Percentiles rank a stretch among this genome's conserved stretches.
Evolutionary conservation across 2,888 invertebrate species (phyloP).

Genomic region (Drosophila macrospina): DNA sequence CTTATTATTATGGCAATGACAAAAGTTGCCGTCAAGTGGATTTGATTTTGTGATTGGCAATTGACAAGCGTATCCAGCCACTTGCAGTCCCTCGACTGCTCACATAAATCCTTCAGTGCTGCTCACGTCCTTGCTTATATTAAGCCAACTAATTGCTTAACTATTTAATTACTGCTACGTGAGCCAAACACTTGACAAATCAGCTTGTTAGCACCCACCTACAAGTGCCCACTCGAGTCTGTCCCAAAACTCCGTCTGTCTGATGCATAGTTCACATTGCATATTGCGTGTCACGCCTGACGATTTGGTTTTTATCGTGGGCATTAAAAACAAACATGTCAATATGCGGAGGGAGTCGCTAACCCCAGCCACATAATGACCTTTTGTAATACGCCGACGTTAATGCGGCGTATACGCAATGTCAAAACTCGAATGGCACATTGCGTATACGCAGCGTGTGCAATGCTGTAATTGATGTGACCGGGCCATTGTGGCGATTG

Average conservation of each 20-base stretch:
- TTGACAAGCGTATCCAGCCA: constrained; percentile 7
- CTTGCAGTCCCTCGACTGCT: constrained; percentile 5
- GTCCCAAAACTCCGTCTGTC: constrained; percentile 9
- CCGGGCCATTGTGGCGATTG: constrained; percentile 4
- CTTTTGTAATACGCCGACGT: constrained; percentile 26
- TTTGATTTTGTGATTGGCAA: constrained; percentile 46
- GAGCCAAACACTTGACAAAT: constrained; percentile 55
- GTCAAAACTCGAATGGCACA: constrained; percentile 2
- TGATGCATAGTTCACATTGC: constrained; percentile 24
- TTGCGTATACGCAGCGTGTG: constrained; percentile 25
- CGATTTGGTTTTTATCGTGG: constrained; percentile 47
- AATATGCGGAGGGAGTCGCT: not conserved
- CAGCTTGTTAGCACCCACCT: constrained; percentile 57
- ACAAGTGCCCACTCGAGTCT: constrained; percentile 18
- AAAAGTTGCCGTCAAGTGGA: constrained; percentile 53
- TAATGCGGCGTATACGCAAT: constrained; percentile 34
- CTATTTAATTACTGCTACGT: constrained; percentile 64
- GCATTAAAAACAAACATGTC: constrained; percentile 35
- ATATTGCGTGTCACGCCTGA: constrained; percentile 24
- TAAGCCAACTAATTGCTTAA: constrained; percentile 63
- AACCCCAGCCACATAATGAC: constrained; percentile 23
- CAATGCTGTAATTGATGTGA: constrained; percentile 37
- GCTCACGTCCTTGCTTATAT: constrained; percentile 39
- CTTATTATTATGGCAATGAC: constrained; percentile 29
- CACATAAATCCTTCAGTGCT: constrained; percentile 12